Percentiles rank a stretch among this genome's conserved stretches.
These are phyloP conservation scores for Carassius carassius DNA, from an alignment of 2,113 vertebrate genomes.

Conservation along the genomic window DNA sequence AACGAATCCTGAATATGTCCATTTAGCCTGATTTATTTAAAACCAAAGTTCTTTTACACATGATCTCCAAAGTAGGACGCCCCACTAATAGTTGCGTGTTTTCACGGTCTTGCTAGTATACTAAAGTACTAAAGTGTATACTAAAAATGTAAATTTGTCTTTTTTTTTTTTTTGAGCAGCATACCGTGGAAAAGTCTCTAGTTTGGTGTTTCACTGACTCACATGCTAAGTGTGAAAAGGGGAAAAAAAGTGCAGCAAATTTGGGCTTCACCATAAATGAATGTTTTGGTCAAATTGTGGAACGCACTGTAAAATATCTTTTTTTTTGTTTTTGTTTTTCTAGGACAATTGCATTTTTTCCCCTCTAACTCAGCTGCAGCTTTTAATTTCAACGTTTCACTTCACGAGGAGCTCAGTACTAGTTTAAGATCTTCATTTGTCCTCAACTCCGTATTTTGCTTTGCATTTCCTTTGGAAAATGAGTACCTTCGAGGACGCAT, in stretches of 20 bases:
- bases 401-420: too few species aligned
- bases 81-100: background rate
- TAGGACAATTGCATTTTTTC: background rate
- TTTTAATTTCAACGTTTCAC: background rate
- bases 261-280: constrained; percentile 19
- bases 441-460: constrained; percentile 58
- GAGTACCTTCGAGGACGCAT: constrained; percentile 72
- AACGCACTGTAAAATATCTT: background rate
- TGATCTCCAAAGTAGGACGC: too few species aligned
- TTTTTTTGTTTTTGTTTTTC: too few species aligned
- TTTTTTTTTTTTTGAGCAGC: background rate
- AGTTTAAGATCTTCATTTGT: constrained; percentile 46
- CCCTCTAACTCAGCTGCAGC: too few species aligned
- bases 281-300: constrained; percentile 7
- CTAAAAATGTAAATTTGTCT: too few species aligned
- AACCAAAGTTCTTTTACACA: background rate
- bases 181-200: background rate
- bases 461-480: constrained; percentile 10
- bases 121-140: background rate
- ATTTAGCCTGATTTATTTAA: background rate
- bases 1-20: background rate
- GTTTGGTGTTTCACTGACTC: background rate
- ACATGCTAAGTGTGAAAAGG: background rate
- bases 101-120: background rate
- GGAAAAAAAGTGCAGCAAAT: background rate